Base-by-base conservation (phyloP, 2,888 invertebrate genomes). In the Nemapogon koenigi region DNA sequence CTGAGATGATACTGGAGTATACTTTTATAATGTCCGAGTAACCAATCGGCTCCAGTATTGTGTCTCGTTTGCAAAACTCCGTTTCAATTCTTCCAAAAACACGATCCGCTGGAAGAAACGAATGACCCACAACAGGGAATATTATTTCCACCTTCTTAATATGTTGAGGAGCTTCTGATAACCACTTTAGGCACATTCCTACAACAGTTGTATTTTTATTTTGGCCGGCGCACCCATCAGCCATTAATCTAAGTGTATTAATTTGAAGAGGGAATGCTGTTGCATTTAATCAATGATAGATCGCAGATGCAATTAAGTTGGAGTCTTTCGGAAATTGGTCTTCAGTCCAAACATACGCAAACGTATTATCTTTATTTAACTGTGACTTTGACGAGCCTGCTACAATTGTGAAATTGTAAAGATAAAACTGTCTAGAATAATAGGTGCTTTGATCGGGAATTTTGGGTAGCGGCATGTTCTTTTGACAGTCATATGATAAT, bases 111-210 rank as follows among this genome's bases (percentile, higher is more conserved):
- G 48, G 50, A 32, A 48, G 26, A 38, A 50, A 49, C 4, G 28
- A 48, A 35, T 49, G 49, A n/a, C 49, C 49, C 16, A 45, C 43
- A 4, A 49, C 36, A 13, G 49, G 49, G 30, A 48, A 48, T 27
- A 50, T 33, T 11, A 51, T 40, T 37, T 48, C 48, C 1, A 49
- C 38, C 6, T 8, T 41, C 39, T 46, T 43, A 28, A 47, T 39
- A 3, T 16, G 26, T 14, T 35, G 28, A 10, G 43, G 43, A 28
- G 43, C 45, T 38, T 4, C 4, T 7, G 42, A 49, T 42, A 42
- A 40, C 26, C 31, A 49, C 41, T 35, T 45, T 35, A 28, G 43
- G 41, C 48, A 53, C 57, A 57, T 57, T 49, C 22, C 55, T 49
- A 48, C 17, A 10, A 47, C 30, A 25, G 38, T 35, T 7, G 36